Conservation (phyloP, 2,888 invertebrate genomes). For the Drosophila subsilvestris region DNA sequence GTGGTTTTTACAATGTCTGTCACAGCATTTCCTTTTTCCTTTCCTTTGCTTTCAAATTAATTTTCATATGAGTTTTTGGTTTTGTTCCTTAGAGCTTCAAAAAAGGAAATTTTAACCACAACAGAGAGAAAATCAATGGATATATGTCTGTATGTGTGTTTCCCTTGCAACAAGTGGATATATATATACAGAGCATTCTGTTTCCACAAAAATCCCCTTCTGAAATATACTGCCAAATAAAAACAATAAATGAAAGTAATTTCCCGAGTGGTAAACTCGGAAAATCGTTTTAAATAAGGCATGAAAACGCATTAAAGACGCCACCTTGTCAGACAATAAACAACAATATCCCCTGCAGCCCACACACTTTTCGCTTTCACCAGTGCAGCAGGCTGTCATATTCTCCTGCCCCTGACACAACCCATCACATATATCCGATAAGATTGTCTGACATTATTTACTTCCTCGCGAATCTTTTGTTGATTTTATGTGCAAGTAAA, state of each 20-base stretch:
- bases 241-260: constrained; percentile 66
- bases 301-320: constrained; percentile 70
- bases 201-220: constrained; percentile 26
- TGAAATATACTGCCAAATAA: constrained; percentile 29
- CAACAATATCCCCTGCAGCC: constrained; percentile 34
- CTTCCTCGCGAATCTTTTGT: constrained; percentile 41
- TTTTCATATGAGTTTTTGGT: constrained; percentile 33
- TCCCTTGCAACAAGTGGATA: constrained; percentile 59
- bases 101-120: constrained; percentile 13
- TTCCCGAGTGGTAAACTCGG: constrained; percentile 58
- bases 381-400: not conserved
- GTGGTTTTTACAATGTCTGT: constrained; percentile 20
- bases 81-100: constrained; percentile 23
- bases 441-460: constrained; percentile 61
- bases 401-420: not conserved
- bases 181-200: constrained; percentile 30
- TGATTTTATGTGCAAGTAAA: constrained; percentile 54
- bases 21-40: constrained; percentile 3
- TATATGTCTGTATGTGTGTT: constrained; percentile 31
- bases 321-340: constrained; percentile 55
- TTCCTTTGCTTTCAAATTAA: constrained; percentile 12
- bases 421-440: constrained; percentile 19
- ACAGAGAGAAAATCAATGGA: not conserved
- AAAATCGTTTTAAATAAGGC: constrained; percentile 78
- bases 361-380: constrained; percentile 2